These are phyloP conservation scores for Leptarthrus brevirostris DNA, from an alignment of 2,888 invertebrate genomes.

Conservation along the genomic window DNA sequence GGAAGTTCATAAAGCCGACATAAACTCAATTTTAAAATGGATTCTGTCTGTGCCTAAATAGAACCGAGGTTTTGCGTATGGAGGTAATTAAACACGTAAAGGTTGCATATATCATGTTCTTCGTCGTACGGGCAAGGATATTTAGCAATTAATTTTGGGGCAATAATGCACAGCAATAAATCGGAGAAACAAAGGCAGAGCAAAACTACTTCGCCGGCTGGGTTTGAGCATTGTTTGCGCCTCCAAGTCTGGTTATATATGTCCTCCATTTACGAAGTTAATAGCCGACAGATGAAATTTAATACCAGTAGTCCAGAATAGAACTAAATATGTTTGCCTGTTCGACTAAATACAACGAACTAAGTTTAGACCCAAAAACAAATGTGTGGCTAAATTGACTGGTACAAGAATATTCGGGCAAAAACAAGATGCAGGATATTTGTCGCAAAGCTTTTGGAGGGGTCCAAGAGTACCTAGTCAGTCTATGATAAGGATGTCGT, in stretches of 20 bases:
- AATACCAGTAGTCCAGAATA: conserved; percentile 22
- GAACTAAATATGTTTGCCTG: background rate
- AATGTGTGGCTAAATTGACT: conserved; percentile 29
- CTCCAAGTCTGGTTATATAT: conserved; percentile 1
- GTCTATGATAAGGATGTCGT: too few relatives aligned
- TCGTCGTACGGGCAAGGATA: conserved; percentile 21
- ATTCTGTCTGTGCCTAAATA: too few relatives aligned
- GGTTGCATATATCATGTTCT: conserved; percentile 24
- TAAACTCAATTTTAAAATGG: background rate
- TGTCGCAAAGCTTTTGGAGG: background rate
- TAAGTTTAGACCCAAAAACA: conserved; percentile 2
- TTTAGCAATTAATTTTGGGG: conserved; percentile 34
- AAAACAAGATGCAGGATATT: background rate
- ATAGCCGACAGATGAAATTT: conserved; percentile 37
- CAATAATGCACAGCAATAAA: conserved; percentile 30
- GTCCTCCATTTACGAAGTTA: conserved; percentile 22
- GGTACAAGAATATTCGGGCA: conserved; percentile 13
- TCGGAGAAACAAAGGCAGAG: conserved; percentile 7
- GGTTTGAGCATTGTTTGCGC: conserved; percentile 6
- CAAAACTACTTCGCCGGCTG: background rate
- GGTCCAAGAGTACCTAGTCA: background rate
- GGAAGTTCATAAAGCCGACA: conserved; percentile 23
- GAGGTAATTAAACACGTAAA: conserved; percentile 27
- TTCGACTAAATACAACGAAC: conserved; percentile 8
- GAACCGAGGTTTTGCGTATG: background rate